Percentiles rank a stretch among this genome's conserved stretches.
Evolutionary conservation across 2,113 vertebrate species (phyloP).

Genomic region (Carassius gibelio): DNA sequence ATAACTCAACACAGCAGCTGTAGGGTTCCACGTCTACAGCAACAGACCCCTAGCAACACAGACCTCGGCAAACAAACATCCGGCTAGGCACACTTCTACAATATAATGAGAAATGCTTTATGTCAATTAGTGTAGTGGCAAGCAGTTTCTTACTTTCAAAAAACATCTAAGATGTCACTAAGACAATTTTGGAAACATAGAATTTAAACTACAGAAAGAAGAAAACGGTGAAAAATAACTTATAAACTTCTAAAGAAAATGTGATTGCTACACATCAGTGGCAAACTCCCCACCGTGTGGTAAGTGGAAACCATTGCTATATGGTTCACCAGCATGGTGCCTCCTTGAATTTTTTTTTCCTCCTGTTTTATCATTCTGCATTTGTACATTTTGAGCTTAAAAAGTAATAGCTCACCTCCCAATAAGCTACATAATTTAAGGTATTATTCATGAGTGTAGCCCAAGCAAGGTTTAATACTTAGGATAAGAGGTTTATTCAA

Average conservation of each 20-base stretch:
- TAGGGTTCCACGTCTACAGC: slow-evolving; percentile 51
- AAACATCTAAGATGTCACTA: not conserved
- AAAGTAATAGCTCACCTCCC: not conserved
- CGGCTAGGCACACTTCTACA: not conserved
- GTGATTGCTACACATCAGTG: not conserved
- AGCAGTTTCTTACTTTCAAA: not conserved
- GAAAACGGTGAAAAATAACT: not conserved
- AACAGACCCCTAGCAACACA: slow-evolving; percentile 64
- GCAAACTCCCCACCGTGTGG: no score
- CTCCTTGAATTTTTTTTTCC: not conserved
- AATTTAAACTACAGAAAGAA: not conserved
- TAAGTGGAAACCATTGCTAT: not conserved
- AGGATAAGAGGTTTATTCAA: not conserved
- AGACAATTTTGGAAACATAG: not conserved
- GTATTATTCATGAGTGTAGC: not conserved
- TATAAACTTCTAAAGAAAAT: not conserved
- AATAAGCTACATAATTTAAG: not conserved
- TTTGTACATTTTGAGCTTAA: not conserved
- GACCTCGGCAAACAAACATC: slow-evolving; percentile 46
- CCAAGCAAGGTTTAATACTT: not conserved
- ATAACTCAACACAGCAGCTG: slow-evolving; percentile 72
- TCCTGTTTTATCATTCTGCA: not conserved
- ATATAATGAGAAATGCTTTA: not conserved
- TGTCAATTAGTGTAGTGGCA: no score
- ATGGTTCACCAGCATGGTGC: not conserved